Evolutionary conservation across 2,113 vertebrate species (phyloP), one percentile per base, ranked within the genome.

Genomic region (Mobula hypostoma): DNA sequence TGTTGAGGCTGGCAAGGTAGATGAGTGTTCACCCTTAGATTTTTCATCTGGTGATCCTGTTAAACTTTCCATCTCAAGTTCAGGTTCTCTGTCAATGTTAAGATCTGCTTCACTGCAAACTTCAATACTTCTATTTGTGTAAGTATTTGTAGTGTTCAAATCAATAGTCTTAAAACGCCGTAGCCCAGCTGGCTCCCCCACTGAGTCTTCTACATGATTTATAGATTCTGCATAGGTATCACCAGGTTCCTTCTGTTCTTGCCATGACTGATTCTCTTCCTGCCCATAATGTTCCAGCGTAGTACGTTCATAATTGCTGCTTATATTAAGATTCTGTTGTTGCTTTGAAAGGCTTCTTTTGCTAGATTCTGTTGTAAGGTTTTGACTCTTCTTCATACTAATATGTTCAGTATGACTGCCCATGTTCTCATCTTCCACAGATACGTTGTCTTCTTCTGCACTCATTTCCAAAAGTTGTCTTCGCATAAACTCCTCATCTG

Each of bases 51-150:
- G 98, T 0, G 99, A 99, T 72, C 98, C 99, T 0, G 98, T 99
- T 94, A 99, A 96, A 95, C 99, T 99, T 95, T 99, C 99, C 99
- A 99, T 99, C 96, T 99, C 99, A 85, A 99, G 96, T 96, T 99
- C 99, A 0, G 99, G 99, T 94, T 99, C 99, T 94, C 98, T 96
- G 94, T 99, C 99, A 94, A 98, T 96, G 94, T 96, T 96, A 94
- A 98, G 94, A 56, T 99, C 98, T 1, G 97, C 96, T 93, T 98
- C 98, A 94, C 97, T 97, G 94, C 96, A 96, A 93, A 98, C 96
- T 95, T 99, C 99, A 95, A 98, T 97, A 83, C 99, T 98, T 77
- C 97, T 97, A 32, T 11, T 93, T 94, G 97, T 95, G 0, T 98
- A 99, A 95, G 97, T 97, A 19, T 97, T 98, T 0, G 98, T 98